A percentile compares a stretch with the other conserved stretches of the same genome.
phyloP scores from a whole-genome alignment of 2,113 vertebrate species.

The Lophura nycthemera region DNA sequence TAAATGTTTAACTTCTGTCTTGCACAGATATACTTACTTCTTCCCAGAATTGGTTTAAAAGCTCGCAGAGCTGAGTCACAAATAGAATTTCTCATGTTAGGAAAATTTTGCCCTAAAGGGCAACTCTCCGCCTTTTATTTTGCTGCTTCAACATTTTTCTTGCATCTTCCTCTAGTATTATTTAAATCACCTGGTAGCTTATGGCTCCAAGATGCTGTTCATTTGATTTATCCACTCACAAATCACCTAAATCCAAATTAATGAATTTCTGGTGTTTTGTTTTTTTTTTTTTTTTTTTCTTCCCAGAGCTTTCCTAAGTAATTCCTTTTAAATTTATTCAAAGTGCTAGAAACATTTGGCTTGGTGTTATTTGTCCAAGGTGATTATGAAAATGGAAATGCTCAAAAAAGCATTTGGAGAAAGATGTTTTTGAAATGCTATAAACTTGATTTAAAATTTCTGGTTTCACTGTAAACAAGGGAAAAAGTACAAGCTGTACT shows the following conservation, averaged over 20 bases:
- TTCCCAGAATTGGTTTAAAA: background rate
- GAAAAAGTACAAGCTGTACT: background rate
- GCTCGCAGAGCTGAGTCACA: background rate
- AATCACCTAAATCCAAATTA: slow-evolving; percentile 68
- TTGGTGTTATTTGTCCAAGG: slow-evolving; percentile 50
- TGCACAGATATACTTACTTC: background rate
- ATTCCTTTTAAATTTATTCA: slow-evolving; percentile 55
- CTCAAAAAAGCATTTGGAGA: background rate
- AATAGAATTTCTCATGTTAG: background rate
- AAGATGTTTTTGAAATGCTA: background rate
- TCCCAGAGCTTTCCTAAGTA: slow-evolving; percentile 32
- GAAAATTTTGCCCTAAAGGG: background rate
- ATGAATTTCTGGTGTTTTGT: slow-evolving; percentile 26
- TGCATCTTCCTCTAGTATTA: background rate
- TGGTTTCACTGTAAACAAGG: background rate
- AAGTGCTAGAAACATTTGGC: slow-evolving; percentile 27
- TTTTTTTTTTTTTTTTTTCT: slow-evolving; percentile 3
- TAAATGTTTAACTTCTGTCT: background rate
- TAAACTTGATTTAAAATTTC: background rate
- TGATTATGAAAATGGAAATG: slow-evolving; percentile 21
- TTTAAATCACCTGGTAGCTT: slow-evolving; percentile 40
- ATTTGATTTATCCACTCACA: slow-evolving; percentile 55
- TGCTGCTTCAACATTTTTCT: slow-evolving; percentile 13
- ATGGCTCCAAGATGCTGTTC: slow-evolving; percentile 59
- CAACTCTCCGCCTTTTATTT: slow-evolving; percentile 28